Percentiles rank a stretch among this genome's conserved stretches.
These are phyloP conservation scores for Plutomurus gul DNA, from an alignment of 1,140 invertebrate species.

Conservation along the genomic window DNA sequence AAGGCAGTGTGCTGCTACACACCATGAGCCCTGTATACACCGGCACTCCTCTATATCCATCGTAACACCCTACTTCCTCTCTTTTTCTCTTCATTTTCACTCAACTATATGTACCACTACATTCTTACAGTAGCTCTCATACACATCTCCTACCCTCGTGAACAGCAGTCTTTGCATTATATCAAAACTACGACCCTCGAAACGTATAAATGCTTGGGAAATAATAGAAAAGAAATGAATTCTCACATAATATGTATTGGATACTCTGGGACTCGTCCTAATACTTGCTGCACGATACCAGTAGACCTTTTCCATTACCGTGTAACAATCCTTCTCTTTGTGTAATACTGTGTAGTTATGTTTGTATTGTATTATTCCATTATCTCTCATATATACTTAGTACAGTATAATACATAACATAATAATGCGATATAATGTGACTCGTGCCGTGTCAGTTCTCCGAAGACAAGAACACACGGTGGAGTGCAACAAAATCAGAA, in stretches of 20 bases:
- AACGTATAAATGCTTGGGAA: no score
- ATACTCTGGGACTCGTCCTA: background rate
- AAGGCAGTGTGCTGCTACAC: background rate
- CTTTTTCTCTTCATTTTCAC: no score
- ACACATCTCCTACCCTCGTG: no score
- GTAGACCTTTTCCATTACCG: background rate
- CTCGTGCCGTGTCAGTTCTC: background rate
- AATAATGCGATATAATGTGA: background rate
- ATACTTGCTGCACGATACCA: background rate
- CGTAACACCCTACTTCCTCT: background rate
- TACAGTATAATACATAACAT: no score
- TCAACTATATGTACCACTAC: no score
- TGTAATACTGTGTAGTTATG: background rate
- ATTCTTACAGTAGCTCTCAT: no score
- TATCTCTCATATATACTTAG: background rate
- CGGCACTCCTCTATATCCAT: background rate
- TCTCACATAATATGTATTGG: background rate
- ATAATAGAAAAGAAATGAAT: background rate
- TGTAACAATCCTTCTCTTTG: no score
- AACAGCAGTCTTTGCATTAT: no score
- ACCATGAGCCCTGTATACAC: background rate
- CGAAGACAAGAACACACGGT: background rate
- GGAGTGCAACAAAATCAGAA: background rate
- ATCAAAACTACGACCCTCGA: no score
- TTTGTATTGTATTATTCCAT: background rate